Evolutionary conservation across 2,113 vertebrate genomes (phyloP), one percentile per base, ranked within the genome.

Genomic region (Piaya cayana): DNA sequence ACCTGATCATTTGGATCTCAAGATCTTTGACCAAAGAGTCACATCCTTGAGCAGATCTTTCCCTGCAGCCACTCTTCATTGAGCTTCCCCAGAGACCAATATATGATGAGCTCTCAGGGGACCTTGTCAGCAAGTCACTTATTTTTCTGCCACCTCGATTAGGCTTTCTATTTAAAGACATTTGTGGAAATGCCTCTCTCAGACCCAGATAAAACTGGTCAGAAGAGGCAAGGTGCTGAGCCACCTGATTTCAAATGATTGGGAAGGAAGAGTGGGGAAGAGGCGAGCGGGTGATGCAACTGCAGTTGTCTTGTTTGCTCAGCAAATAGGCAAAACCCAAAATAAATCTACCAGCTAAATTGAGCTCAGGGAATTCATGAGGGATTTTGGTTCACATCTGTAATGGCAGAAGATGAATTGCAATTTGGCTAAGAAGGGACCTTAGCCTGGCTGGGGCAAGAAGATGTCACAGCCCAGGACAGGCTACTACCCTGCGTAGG

Each of bases 91-190:
- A 2, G 42, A 22, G 80, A 86, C 72, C 60, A 34, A 64, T 10
- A 52, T 7, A 39, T 1, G 37, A 50, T 67, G 60, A 96, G 88
- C 30, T 89, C 82, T 71, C 82, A 32, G 65, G 78, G 53, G 85
- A 92, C 59, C 70, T 37, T 87, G 47, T 75, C 65, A 79, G 84
- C 42, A 81, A 86, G 76, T 49, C 68, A 21, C 47, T 94, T 7
- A 2, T 78, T 83, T 62, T 67, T 26, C 65, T 90, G 58, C 58
- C 26, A 71, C 85, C 82, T 82, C 76, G 75, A 49, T 67, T 43
- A 82, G 62, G 43, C 47, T 90, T 78, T 45, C 90, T 96, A 87
- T 90, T 94, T 94, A 84, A 94, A 96, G 87, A 67, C 62, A 49
- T 72, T 45, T 84, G 87, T 89, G 82, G 92, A 84, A 94, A 87